Base-by-base conservation (phyloP, 1,140 invertebrate genomes). In the Lutraria rhynchaena region DNA sequence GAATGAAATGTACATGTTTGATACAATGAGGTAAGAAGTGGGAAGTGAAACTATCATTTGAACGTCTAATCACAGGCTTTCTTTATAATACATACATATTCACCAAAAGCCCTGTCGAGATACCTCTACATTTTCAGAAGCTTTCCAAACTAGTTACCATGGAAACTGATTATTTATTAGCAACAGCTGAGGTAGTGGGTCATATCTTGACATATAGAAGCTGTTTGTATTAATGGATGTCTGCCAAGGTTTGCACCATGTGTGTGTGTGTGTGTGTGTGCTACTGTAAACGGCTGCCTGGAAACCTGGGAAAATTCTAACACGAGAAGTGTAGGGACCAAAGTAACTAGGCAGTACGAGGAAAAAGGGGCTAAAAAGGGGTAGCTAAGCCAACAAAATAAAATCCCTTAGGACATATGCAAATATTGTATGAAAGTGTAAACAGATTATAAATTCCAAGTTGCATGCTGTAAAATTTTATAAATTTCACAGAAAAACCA, bases 111-210 rank as follows among this genome's bases (percentile, higher is more conserved):
- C 69, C 69, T 31, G 29, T 57, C 17, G 49, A 27, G 53, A 46
- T 9, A 41, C 69, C 69, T 46, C 69, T 55, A 57, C 41, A 11
- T 61, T 33, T 55, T 31, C 29, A 31, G 49, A 57, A 57, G 49
- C 22, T 71, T 29, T 57, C 53, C 31, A 27, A 71, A 41, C 41
- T 41, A 15, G 69, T 71, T 55, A 37, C 69, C 51, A 71, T 71
- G 53, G 69, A 31, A 71, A 71, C 69, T 35, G 57, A 71, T 71
- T 71, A 71, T 71, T 71, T 71, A 71, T 71, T 57, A 35, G 49
- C 69, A 55, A 71, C 69, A 71, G 69, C 69, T 71, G 69, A 55
- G 51, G 35, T 41, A 57, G 44, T 17, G 29, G 49, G 69, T 37
- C 33, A 57, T 5, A 44, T 17, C 35, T n/a, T 71, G 49, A 57